Conservation (phyloP, 1,140 invertebrate species). For the Atta texana region DNA sequence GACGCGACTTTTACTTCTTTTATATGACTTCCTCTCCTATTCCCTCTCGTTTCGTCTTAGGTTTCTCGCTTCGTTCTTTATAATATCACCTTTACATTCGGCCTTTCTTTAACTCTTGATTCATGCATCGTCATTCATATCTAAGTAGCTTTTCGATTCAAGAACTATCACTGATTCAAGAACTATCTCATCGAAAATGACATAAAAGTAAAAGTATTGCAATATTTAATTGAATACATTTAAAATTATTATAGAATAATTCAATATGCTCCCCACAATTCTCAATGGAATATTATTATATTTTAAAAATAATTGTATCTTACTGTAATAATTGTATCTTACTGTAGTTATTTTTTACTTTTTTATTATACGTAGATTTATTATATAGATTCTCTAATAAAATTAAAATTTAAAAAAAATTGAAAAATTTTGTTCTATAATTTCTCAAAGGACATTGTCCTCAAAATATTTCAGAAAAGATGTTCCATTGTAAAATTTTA, state of each 20-base stretch:
- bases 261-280: neutral
- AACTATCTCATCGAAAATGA: neutral
- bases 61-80: neutral
- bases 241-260: neutral
- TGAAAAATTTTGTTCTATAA: neutral
- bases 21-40: neutral
- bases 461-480: too few species aligned
- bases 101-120: neutral
- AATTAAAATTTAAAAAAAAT: neutral
- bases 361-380: neutral
- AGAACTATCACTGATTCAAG: neutral
- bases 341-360: neutral
- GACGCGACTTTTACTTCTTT: neutral
- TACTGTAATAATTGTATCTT: neutral
- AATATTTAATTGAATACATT: neutral
- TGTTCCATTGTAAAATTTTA: neutral
- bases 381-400: neutral
- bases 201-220: neutral
- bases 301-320: neutral
- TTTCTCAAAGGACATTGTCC: too few species aligned
- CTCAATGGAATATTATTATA: neutral
- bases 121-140: conserved; percentile 39
- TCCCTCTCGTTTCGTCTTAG: neutral
- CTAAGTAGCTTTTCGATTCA: neutral
- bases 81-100: neutral